These are phyloP conservation scores for Tetranychus truncatus DNA, from an alignment of 2,888 invertebrate species.

Conservation along the genomic window DNA sequence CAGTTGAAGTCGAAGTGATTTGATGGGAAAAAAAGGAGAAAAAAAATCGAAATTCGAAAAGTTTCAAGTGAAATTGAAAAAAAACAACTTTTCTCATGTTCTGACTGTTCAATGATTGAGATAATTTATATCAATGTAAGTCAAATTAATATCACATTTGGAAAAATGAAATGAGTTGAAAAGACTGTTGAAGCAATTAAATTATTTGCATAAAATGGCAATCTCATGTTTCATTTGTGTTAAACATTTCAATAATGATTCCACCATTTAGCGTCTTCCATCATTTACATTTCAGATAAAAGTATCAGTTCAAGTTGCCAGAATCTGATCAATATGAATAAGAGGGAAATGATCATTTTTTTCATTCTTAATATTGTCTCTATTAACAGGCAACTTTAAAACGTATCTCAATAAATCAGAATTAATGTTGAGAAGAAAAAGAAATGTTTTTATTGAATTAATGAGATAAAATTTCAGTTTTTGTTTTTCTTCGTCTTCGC, in stretches of 20 bases:
- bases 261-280: no score
- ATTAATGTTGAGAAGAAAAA: neutral
- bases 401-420: neutral
- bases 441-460: neutral
- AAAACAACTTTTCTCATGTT: no score
- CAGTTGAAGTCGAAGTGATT: no score
- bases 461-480: neutral
- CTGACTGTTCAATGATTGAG: no score
- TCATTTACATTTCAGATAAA: no score
- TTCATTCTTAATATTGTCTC: neutral
- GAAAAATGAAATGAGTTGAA: neutral
- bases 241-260: neutral
- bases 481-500: neutral
- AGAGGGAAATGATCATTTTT: neutral
- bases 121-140: no score
- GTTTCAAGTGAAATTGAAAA: no score
- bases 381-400: neutral
- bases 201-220: neutral
- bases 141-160: neutral
- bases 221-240: neutral
- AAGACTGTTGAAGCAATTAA: neutral
- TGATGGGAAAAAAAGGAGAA: no score
- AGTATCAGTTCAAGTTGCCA: no score
- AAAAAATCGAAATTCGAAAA: no score
- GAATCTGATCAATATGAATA: neutral